Evolutionary conservation across 1,140 invertebrate species (phyloP).

Genomic region (Nixonia krombeini): DNA sequence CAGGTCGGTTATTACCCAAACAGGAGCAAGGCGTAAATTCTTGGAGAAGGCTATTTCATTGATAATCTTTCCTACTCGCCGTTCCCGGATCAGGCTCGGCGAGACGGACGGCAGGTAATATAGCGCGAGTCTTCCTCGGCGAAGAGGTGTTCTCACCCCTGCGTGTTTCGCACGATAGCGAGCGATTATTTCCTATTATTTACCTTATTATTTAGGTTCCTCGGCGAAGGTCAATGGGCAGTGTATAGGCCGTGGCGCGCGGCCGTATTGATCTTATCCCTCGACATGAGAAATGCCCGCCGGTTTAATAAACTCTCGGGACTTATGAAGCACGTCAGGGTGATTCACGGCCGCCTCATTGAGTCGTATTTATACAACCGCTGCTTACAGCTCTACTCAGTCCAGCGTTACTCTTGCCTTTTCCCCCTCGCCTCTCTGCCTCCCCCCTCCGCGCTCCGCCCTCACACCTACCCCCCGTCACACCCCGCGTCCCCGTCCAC

Average conservation of each 20-base stretch:
- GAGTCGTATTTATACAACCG: conserved; percentile 73
- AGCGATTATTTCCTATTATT: conserved; percentile 59
- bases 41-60: not conserved
- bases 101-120: no score
- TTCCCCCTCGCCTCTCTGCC: no score
- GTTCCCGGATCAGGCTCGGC: not conserved
- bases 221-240: conserved; percentile 44
- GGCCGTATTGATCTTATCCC: conserved; percentile 73
- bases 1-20: conserved; percentile 2
- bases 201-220: conserved; percentile 58
- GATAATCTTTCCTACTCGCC: not conserved
- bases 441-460: no score
- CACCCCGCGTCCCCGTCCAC: no score
- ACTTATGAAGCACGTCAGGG: conserved; percentile 73
- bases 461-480: no score
- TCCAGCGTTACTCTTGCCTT: conserved; percentile 67
- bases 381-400: conserved; percentile 72
- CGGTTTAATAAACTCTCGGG: conserved; percentile 73
- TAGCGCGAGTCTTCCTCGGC: not conserved
- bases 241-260: conserved; percentile 55
- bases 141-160: not conserved
- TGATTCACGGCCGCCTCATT: conserved; percentile 73
- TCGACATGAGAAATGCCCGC: conserved; percentile 72
- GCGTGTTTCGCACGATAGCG: conserved; percentile 38
- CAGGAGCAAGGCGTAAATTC: not conserved